A percentile compares a stretch with the other conserved stretches of the same genome.
Evolutionary conservation across 2,797 vertebrate genomes (phyloP).

Genomic region (Sebastes baramenuke): DNA sequence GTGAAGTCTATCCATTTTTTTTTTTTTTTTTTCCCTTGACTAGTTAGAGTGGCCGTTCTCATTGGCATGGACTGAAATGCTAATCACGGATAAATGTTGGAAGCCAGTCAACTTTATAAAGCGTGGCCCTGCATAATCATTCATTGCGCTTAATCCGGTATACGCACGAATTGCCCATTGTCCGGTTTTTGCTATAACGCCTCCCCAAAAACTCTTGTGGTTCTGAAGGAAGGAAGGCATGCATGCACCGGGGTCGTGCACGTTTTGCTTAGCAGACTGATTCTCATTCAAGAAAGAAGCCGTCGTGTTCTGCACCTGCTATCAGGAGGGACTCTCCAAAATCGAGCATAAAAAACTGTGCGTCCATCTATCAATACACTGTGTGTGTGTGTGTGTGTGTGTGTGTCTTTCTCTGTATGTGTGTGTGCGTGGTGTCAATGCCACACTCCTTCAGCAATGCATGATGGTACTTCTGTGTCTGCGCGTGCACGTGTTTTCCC

Average conservation of each 20-base stretch:
- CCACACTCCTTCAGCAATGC: background rate
- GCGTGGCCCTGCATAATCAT: conserved; percentile 70
- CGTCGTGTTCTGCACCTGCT: conserved; percentile 50
- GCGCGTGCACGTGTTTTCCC: background rate
- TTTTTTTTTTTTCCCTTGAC: background rate
- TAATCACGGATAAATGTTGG: conserved; percentile 74
- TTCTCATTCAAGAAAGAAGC: conserved; percentile 49
- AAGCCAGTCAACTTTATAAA: conserved; percentile 80
- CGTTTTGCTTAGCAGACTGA: conserved; percentile 35
- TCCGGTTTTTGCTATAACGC: conserved; percentile 14
- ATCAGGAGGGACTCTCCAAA: conserved; percentile 30
- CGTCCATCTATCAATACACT: conserved; percentile 2
- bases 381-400: background rate
- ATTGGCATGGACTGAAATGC: conserved; percentile 74
- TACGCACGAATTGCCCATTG: conserved; percentile 22
- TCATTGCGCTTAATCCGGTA: conserved; percentile 41
- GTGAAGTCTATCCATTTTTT: conserved; percentile 6
- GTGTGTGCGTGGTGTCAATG: background rate
- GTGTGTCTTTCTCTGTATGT: background rate
- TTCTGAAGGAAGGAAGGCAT: background rate
- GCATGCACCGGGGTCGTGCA: conserved; percentile 3
- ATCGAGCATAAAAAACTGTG: conserved; percentile 29
- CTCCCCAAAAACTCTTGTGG: conserved; percentile 42
- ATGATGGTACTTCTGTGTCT: background rate
- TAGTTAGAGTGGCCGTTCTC: conserved; percentile 57